phyloP scores from a whole-genome alignment of 2,888 invertebrate species.

The Eupsilia transversa region DNA sequence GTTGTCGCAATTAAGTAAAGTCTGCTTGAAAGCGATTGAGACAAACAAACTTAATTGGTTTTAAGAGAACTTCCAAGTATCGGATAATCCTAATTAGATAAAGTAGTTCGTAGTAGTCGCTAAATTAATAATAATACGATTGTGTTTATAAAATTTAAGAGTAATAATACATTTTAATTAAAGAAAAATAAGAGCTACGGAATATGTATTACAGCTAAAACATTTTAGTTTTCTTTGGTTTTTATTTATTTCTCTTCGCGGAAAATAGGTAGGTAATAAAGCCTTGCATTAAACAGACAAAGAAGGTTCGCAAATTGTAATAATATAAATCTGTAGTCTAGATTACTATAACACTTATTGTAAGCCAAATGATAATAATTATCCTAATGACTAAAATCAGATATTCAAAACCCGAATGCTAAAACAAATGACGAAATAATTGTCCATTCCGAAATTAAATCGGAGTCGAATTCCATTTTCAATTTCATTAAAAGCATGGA shows the following conservation, averaged over 20 bases:
- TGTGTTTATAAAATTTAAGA: background rate
- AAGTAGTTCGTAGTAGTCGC: background rate
- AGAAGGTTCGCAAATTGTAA: background rate
- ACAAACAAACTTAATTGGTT: background rate
- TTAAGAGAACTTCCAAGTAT: background rate
- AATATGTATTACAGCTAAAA: background rate
- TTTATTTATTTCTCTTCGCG: background rate
- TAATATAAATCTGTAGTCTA: background rate
- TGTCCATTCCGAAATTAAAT: background rate
- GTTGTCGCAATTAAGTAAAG: background rate
- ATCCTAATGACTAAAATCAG: background rate
- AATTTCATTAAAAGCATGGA: constrained; percentile 5
- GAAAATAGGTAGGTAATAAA: background rate
- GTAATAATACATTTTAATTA: background rate
- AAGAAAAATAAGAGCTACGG: background rate
- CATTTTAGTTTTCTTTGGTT: background rate
- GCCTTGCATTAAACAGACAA: background rate
- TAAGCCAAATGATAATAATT: background rate
- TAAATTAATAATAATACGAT: background rate
- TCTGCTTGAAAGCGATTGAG: background rate
- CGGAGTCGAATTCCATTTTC: background rate
- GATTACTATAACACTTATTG: background rate
- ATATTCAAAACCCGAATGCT: background rate
- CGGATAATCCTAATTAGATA: background rate
- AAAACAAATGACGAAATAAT: background rate